phyloP scores from a whole-genome alignment of 2,113 vertebrate species.

The Labeo catla region DNA sequence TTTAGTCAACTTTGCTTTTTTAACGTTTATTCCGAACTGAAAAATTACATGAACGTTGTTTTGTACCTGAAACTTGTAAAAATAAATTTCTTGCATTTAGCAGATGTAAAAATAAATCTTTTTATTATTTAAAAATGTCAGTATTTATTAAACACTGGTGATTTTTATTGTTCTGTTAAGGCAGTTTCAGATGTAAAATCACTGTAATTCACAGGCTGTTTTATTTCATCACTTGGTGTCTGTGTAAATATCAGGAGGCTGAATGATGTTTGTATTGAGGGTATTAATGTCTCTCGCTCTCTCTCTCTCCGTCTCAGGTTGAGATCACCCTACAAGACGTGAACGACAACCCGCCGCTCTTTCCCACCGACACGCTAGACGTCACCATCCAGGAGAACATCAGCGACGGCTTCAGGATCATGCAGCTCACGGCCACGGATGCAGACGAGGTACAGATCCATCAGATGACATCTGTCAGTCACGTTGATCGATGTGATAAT shows the following conservation, averaged over 20 bases:
- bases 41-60: background rate
- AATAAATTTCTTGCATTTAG: background rate
- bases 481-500: conserved; percentile 41
- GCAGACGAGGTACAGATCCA: conserved; percentile 76
- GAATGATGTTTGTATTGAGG: conserved; percentile 39
- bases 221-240: background rate
- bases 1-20: background rate
- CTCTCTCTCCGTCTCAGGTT: conserved; percentile 78
- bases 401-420: conserved; percentile 92
- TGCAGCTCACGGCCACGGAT: conserved; percentile 95
- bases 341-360: conserved; percentile 97
- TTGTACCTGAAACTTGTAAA: background rate
- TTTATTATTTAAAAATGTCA: background rate
- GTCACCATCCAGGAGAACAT: conserved; percentile 95
- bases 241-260: background rate
- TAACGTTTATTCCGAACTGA: background rate
- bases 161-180: background rate
- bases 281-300: background rate
- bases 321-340: conserved; percentile 98
- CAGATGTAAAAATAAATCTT: background rate
- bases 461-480: too few species aligned
- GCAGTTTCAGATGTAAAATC: background rate
- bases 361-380: conserved; percentile 92
- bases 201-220: background rate
- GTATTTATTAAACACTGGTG: background rate